Evolutionary conservation across 2,113 vertebrate species (phyloP).

Genomic region (Apteryx mantelli): DNA sequence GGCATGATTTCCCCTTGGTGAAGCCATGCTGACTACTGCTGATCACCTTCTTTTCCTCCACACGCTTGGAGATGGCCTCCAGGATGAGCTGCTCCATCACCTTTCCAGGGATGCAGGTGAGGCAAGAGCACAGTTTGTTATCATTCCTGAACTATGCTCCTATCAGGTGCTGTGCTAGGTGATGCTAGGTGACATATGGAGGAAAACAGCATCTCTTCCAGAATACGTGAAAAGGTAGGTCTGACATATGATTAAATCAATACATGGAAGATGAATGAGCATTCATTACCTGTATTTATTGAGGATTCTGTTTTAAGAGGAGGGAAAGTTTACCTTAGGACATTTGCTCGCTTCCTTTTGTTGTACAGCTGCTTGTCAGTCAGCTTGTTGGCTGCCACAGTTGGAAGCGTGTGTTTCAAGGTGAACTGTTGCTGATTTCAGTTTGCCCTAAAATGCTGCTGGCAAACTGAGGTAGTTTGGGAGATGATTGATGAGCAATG

Average conservation of each 20-base stretch:
- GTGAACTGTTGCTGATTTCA: slow-evolving; percentile 58
- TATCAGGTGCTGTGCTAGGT: rapidly evolving
- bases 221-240: slow-evolving; percentile 39
- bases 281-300: slow-evolving; percentile 8
- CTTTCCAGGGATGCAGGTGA: too few species aligned
- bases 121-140: not conserved
- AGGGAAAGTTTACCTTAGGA: slow-evolving; percentile 52
- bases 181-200: slow-evolving; percentile 9
- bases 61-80: too few species aligned
- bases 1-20: too few species aligned
- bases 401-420: slow-evolving; percentile 25
- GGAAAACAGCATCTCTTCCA: not conserved
- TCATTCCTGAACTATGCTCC: not conserved
- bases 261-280: slow-evolving; percentile 57
- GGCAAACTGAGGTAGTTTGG: slow-evolving; percentile 14
- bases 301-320: not conserved
- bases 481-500: slow-evolving; percentile 63
- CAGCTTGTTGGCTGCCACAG: slow-evolving; percentile 18
- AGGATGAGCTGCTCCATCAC: too few species aligned
- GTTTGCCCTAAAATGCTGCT: slow-evolving; percentile 56
- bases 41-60: too few species aligned
- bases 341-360: not conserved
- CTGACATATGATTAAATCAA: slow-evolving; percentile 50
- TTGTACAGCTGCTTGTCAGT: slow-evolving; percentile 22
- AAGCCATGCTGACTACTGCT: too few species aligned